Evolutionary conservation across 2,113 vertebrate genomes (phyloP).

Genomic region (Phocoena sinus): DNA sequence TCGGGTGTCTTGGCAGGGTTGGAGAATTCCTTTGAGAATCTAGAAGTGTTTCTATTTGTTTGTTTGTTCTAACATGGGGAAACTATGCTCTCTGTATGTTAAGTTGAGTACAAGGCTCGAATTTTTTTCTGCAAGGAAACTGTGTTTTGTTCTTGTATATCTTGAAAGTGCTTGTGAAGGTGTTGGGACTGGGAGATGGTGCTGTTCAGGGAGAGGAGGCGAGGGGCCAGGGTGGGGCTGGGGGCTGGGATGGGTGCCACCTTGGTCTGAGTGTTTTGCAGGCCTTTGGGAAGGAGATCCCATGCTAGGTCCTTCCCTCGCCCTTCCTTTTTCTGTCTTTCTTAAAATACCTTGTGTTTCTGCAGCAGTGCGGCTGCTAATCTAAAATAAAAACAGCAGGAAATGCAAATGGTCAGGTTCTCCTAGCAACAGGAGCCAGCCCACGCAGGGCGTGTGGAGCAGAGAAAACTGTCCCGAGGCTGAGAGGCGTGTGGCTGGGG

Average conservation of each 20-base stretch:
- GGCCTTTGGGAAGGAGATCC: not conserved
- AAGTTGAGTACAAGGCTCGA: not conserved
- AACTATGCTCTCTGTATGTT: not conserved
- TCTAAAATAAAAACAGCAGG: conserved; percentile 78
- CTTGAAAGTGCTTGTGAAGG: not conserved
- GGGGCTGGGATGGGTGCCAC: not conserved
- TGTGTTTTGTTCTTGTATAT: not conserved
- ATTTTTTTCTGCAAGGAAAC: not conserved
- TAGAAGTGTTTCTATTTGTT: not conserved
- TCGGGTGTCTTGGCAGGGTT: not conserved
- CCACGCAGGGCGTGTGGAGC: conserved; percentile 72
- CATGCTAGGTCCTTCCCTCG: not conserved
- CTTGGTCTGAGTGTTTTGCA: not conserved
- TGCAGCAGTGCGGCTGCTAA: conserved; percentile 70
- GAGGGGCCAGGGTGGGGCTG: not conserved
- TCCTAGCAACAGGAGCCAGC: conserved; percentile 74
- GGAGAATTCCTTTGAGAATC: not conserved
- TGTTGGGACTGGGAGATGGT: not conserved
- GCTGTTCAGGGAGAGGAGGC: not conserved
- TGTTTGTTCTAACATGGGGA: not conserved
- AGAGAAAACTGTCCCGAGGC: conserved; percentile 66
- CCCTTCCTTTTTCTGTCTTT: conserved; percentile 56
- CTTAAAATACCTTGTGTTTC: conserved; percentile 73
- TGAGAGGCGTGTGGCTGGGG: conserved; percentile 32
- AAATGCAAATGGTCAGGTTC: conserved; percentile 78